Percentiles rank a stretch among this genome's conserved stretches.
phyloP scores from a whole-genome alignment of 2,888 invertebrate species.

The Eristalis arbustorum region DNA sequence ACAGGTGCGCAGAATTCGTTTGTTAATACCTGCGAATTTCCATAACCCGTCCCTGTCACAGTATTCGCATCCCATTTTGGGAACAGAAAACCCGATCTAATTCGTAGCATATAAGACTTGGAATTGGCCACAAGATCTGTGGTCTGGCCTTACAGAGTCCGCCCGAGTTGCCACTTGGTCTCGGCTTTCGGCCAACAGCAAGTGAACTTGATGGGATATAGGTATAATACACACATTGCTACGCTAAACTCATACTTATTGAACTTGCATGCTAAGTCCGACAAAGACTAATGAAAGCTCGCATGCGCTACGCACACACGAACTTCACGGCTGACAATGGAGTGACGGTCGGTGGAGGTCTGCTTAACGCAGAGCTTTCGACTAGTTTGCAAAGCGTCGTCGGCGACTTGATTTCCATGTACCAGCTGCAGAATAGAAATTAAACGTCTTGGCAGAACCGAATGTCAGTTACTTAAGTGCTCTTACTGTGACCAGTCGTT shows the following conservation, averaged over 20 bases:
- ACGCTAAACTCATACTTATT: slow-evolving; percentile 27
- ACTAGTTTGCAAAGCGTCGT: slow-evolving; percentile 45
- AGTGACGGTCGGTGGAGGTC: slow-evolving; percentile 4
- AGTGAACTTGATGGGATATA: slow-evolving; percentile 43
- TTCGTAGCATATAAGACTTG: background rate
- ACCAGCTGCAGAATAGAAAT: slow-evolving; percentile 65
- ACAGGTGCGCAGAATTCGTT: slow-evolving; percentile 19
- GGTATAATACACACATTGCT: background rate
- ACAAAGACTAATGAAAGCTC: slow-evolving; percentile 21
- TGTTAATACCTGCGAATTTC: slow-evolving; percentile 4
- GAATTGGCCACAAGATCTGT: slow-evolving; percentile 6
- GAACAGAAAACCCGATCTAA: slow-evolving; percentile 18
- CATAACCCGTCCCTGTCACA: slow-evolving; percentile 19
- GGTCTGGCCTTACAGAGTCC: background rate
- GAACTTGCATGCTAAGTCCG: slow-evolving; percentile 52
- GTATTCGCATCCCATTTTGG: background rate
- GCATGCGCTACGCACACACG: slow-evolving; percentile 12
- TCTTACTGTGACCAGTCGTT: slow-evolving; percentile 57
- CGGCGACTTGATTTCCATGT: slow-evolving; percentile 44
- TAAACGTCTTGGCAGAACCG: slow-evolving; percentile 44
- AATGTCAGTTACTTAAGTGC: slow-evolving; percentile 62
- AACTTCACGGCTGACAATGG: slow-evolving; percentile 13
- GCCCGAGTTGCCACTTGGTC: slow-evolving; percentile 26
- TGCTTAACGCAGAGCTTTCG: slow-evolving; percentile 34
- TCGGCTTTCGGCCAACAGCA: slow-evolving; percentile 17